phyloP scores from a whole-genome alignment of 2,797 vertebrate genomes.

The Enteromius viviparus region DNA sequence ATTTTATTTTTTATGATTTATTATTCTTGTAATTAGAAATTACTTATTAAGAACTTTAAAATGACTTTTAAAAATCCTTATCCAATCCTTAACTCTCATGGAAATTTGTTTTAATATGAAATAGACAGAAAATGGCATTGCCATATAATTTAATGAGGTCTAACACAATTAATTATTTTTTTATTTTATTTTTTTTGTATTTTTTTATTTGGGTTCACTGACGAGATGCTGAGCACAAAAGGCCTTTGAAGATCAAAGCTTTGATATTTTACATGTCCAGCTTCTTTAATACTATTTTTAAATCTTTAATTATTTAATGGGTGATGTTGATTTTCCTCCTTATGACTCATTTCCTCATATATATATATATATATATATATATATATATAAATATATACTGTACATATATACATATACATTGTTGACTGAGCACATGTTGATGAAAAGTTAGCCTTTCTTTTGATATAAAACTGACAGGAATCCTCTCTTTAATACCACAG shows the following conservation, averaged over 20 bases:
- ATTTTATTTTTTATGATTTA: background rate
- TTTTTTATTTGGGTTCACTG: conserved; percentile 1
- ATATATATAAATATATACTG: background rate
- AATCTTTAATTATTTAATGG: background rate
- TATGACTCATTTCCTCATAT: conserved; percentile 2
- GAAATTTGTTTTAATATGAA: background rate
- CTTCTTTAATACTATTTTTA: background rate
- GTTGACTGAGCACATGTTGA: background rate
- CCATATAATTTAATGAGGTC: background rate
- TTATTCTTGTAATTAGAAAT: background rate
- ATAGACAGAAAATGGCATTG: background rate
- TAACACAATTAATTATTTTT: background rate
- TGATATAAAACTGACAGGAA: background rate
- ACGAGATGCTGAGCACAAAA: background rate
- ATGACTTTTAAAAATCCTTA: background rate
- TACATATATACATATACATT: background rate
- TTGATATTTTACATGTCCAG: background rate
- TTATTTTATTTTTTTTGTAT: background rate
- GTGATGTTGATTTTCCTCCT: background rate
- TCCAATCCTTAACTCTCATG: background rate
- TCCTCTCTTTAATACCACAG: background rate
- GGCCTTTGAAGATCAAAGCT: conserved; percentile 3
- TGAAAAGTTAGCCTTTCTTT: background rate
- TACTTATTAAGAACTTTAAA: background rate
- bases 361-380: background rate